Conservation (phyloP, 1,140 invertebrate species). For the Atopsyche davidsoni region DNA sequence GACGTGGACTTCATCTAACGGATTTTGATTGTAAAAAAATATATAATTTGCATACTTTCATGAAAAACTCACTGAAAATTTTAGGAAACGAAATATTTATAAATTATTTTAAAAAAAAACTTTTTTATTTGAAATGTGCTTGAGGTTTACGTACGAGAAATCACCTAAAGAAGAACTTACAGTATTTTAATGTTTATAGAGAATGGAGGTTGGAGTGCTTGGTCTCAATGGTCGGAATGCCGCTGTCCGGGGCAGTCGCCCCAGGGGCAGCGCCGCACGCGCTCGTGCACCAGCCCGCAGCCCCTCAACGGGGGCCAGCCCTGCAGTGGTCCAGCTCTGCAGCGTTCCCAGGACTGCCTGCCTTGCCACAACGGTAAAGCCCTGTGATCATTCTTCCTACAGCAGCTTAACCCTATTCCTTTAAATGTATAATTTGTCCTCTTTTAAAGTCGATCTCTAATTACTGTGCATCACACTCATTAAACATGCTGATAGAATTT, state of each 20-base stretch:
- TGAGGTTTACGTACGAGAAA: background rate
- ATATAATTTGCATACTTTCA: too few relatives aligned
- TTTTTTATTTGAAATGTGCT: background rate
- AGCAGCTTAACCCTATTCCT: too few relatives aligned
- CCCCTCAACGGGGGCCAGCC: conserved; percentile 80
- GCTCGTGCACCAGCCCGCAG: conserved; percentile 80
- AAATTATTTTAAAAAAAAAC: background rate
- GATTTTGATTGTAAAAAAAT: too few relatives aligned
- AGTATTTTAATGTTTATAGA: conserved; percentile 54
- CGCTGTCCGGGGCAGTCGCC: conserved; percentile 52
- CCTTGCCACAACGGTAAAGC: conserved; percentile 62
- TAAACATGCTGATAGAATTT: too few relatives aligned
- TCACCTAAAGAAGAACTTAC: background rate
- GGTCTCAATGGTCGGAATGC: conserved; percentile 86
- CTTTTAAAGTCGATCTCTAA: too few relatives aligned
- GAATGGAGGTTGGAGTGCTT: conserved; percentile 85
- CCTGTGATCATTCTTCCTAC: too few relatives aligned
- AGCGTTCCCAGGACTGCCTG: conserved; percentile 75
- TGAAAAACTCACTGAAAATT: too few relatives aligned
- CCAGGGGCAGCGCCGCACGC: conserved; percentile 68
- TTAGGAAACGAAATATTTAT: background rate
- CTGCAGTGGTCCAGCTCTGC: conserved; percentile 71
- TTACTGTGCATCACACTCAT: too few relatives aligned
- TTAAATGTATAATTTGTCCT: too few relatives aligned
- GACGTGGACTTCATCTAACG: too few relatives aligned